These are phyloP conservation scores for Forbesichthys papilliferus DNA, from an alignment of 2,113 vertebrate species.

Conservation along the genomic window DNA sequence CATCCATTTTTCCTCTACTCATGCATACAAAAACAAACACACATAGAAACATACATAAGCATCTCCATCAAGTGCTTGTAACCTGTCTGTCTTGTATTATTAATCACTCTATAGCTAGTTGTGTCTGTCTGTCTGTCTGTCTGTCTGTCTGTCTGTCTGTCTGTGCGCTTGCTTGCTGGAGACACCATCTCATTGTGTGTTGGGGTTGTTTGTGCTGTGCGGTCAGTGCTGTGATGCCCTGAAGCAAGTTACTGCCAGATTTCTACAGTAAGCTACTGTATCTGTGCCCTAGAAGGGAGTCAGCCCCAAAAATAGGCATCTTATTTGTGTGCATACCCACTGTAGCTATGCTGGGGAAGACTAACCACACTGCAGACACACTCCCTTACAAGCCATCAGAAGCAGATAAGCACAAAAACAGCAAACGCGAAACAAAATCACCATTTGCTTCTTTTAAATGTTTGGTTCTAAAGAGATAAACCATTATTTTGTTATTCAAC, in stretches of 20 bases:
- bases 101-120: slow-evolving; percentile 33
- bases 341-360: slow-evolving; percentile 9
- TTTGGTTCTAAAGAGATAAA: slow-evolving; percentile 62
- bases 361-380: slow-evolving; percentile 15
- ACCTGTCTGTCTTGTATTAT: slow-evolving; percentile 43
- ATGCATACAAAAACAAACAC: slow-evolving; percentile 9
- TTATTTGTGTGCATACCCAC: slow-evolving; percentile 18
- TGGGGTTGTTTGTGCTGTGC: slow-evolving; percentile 52
- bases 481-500: slow-evolving; percentile 57
- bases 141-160: too few species aligned
- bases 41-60: slow-evolving; percentile 15
- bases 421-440: slow-evolving; percentile 40
- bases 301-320: slow-evolving; percentile 16
- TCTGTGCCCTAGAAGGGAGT: slow-evolving; percentile 21
- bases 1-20: slow-evolving; percentile 26
- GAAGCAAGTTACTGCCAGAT: slow-evolving; percentile 70
- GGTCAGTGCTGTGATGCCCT: slow-evolving; percentile 45
- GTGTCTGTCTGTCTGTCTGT: slow-evolving; percentile 18
- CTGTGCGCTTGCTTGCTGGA: slow-evolving; percentile 11
- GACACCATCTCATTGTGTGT: slow-evolving; percentile 55
- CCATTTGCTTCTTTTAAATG: slow-evolving; percentile 50
- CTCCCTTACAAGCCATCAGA: slow-evolving; percentile 37
- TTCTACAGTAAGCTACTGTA: slow-evolving; percentile 32
- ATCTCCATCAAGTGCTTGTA: slow-evolving; percentile 27
- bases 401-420: slow-evolving; percentile 71